Base-by-base conservation (phyloP, 2,888 invertebrate species). In the Apamea crenata region DNA sequence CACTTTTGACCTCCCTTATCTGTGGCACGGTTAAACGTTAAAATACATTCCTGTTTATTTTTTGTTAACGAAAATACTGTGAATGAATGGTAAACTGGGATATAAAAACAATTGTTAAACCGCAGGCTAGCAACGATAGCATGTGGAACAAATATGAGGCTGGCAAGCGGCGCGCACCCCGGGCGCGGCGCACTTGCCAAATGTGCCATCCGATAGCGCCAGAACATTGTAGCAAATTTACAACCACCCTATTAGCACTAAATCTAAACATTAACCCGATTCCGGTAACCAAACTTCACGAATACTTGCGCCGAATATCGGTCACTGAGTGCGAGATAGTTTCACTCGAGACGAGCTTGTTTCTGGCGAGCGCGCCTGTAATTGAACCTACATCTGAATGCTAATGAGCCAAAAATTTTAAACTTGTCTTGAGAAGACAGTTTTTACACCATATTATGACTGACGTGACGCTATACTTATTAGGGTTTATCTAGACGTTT, bases 201-300 rank as follows among this genome's bases (percentile, higher is more conserved):
- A 96, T 96, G 95, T 96, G 95, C 95, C 95, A 96, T 94, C 96
- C 93, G 96, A 96, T 96, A 96, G 94, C 95, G 94, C 94, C 95
- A 94, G 95, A 96, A 96, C 96, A 96, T 95, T 95, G 95, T 93
- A 92, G 94, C 93, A 93, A 96, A 96, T 96, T 96, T 96, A 96
- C 95, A 95, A 93, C 96, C 94, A 94, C 94, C 95, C 96, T 96
- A 96, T 96, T 96, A 96, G 96, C 96, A 96, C 96, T 96, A 96
- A 96, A 96, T 96, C 96, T 96, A 96, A 96, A 96, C 96, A 96
- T 96, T 96, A 96, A 96, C 96, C 96, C 96, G 95, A 95, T 96
- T 96, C 93, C 93, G 92, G 93, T 95, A 95, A 95, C 96, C 95
- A 93, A 96, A 95, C 95, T 95, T 95, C 95, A 95, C 93, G 92